phyloP scores from a whole-genome alignment of 2,113 vertebrate genomes.

The Pteronura brasiliensis region DNA sequence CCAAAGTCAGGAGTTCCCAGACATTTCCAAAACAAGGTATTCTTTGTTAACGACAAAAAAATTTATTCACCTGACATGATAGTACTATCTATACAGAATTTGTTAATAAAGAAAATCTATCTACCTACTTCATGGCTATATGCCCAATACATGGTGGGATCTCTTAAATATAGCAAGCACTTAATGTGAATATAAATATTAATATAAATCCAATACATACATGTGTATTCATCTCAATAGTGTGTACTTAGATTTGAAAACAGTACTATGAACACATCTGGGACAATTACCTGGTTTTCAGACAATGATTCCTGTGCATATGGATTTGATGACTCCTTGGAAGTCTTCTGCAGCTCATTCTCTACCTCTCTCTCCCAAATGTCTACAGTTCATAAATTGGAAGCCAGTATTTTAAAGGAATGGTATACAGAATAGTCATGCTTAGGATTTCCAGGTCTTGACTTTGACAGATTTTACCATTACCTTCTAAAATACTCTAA shows the following conservation, averaged over 20 bases:
- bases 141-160: neutral
- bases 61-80: neutral
- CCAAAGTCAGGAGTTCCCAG: neutral
- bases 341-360: neutral
- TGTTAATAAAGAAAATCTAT: neutral
- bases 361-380: neutral
- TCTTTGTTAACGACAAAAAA: neutral
- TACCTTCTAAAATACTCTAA: neutral
- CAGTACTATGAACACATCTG: neutral
- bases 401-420: neutral
- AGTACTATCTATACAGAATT: neutral
- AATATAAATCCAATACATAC: neutral
- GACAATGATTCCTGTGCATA: neutral
- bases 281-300: neutral
- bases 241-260: neutral
- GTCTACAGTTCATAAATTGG: neutral
- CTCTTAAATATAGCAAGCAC: neutral
- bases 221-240: neutral
- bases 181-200: neutral
- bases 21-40: neutral
- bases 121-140: neutral
- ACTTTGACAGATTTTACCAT: neutral
- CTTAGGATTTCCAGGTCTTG: neutral
- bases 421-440: neutral
- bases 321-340: neutral